These are phyloP conservation scores for Syngnathus acus DNA, from an alignment of 2,797 vertebrate genomes.

Conservation along the genomic window DNA sequence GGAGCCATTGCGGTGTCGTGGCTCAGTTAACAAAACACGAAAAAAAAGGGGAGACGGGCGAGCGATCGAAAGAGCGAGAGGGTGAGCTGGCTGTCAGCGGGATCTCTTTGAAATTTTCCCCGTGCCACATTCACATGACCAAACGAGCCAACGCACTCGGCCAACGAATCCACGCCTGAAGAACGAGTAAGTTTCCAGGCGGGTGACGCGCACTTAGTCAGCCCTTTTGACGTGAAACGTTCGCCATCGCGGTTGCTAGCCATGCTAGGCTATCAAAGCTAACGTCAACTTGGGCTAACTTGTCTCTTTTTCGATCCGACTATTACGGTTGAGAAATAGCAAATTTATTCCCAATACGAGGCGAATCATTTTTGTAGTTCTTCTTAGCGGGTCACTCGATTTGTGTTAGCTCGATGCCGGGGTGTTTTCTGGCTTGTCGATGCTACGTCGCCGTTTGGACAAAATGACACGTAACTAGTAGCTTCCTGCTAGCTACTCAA, in stretches of 20 bases:
- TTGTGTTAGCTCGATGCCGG: not conserved
- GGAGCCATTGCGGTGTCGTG: constrained; percentile 80
- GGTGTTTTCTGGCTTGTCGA: constrained; percentile 6
- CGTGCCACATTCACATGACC: constrained; percentile 43
- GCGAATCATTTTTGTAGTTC: not conserved
- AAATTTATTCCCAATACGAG: no score
- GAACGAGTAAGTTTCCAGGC: constrained; percentile 54
- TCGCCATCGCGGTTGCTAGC: constrained; percentile 47
- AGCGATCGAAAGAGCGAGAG: constrained; percentile 12
- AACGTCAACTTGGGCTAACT: constrained; percentile 18
- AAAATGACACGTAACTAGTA: constrained; percentile 66
- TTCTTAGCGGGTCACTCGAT: not conserved
- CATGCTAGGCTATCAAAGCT: constrained; percentile 47
- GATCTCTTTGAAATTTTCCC: constrained; percentile 12
- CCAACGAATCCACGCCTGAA: constrained; percentile 40
- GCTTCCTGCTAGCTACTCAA: constrained; percentile 40
- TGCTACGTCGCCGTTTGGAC: constrained; percentile 50
- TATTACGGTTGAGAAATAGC: not conserved
- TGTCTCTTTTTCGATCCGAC: not conserved
- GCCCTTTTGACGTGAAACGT: constrained; percentile 10
- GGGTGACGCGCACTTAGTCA: not conserved
- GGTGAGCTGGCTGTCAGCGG: constrained; percentile 42
- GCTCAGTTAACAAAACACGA: constrained; percentile 52
- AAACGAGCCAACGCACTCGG: constrained; percentile 23
- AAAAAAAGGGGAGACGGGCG: constrained; percentile 49